A percentile compares a stretch with the other conserved stretches of the same genome.
Conservation (phyloP, 1,140 invertebrate species). For the Drosophila fuyamai region DNA sequence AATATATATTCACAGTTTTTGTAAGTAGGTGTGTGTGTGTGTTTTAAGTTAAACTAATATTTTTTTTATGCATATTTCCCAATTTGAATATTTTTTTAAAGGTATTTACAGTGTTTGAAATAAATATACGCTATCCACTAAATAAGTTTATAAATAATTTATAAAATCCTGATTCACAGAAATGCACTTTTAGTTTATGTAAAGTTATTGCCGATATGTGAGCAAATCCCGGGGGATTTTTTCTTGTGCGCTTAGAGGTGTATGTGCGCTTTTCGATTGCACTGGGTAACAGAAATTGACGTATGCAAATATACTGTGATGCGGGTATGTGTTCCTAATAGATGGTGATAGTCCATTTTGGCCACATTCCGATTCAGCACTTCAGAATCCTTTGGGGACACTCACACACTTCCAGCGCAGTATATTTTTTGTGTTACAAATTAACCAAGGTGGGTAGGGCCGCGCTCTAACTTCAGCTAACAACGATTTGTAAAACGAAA, state of each 20-base stretch:
- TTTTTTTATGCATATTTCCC: constrained; percentile 38
- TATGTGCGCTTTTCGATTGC: constrained; percentile 1
- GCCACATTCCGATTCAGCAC: not conserved
- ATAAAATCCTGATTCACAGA: constrained; percentile 43
- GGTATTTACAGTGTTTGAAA: constrained; percentile 32
- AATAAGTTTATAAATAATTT: constrained; percentile 51
- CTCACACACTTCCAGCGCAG: not conserved
- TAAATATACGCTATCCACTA: constrained; percentile 47
- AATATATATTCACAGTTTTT: constrained; percentile 75
- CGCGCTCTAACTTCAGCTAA: constrained; percentile 22
- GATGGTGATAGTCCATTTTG: not conserved
- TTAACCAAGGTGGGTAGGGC: constrained; percentile 9
- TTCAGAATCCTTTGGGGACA: not conserved
- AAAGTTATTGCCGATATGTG: constrained; percentile 68
- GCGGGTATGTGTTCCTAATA: not conserved
- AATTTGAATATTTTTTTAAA: constrained; percentile 50
- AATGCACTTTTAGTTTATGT: constrained; percentile 60
- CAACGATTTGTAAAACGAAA: constrained; percentile 26
- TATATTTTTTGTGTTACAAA: not conserved
- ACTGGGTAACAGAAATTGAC: not conserved
- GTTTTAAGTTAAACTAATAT: constrained; percentile 71
- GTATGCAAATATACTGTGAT: constrained; percentile 12
- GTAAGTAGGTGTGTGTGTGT: constrained; percentile 42
- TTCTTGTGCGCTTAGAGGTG: constrained; percentile 33
- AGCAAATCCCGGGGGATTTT: constrained; percentile 22